Conservation (phyloP, 1,140 invertebrate species). For the Platyscapa corneri region DNA sequence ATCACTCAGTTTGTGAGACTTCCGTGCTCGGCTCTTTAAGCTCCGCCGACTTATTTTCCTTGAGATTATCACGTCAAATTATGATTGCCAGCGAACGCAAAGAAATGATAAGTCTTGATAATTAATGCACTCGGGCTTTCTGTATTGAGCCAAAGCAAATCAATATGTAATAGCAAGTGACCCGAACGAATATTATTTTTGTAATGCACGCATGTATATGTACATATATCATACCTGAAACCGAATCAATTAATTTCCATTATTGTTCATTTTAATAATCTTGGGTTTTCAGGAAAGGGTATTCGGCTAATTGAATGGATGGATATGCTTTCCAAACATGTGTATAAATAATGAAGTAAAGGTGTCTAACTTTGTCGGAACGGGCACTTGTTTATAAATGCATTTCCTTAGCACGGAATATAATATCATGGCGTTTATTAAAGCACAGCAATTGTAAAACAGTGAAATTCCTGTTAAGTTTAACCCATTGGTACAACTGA, state of each 20-base stretch:
- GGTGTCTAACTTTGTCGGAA: not conserved
- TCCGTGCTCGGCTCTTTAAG: not conserved
- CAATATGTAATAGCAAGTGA: not conserved
- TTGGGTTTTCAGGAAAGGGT: too few relatives aligned
- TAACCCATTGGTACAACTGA: not conserved
- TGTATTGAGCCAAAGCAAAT: not conserved
- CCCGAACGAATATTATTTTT: too few relatives aligned
- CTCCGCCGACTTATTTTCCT: not conserved
- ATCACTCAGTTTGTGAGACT: conserved; percentile 7
- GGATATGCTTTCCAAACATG: too few relatives aligned
- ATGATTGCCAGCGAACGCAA: not conserved
- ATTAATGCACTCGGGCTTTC: not conserved
- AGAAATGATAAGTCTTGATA: not conserved
- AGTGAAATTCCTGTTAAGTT: not conserved
- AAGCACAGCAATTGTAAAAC: not conserved
- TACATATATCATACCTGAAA: too few relatives aligned
- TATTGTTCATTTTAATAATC: too few relatives aligned
- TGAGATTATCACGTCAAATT: conserved; percentile 2
- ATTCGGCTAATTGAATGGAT: not conserved
- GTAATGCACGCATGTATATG: too few relatives aligned
- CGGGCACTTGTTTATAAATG: not conserved
- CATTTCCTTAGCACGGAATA: not conserved
- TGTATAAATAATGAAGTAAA: too few relatives aligned
- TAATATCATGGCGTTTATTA: not conserved
- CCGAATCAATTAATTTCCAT: too few relatives aligned